phyloP scores from a whole-genome alignment of 2,113 vertebrate genomes.

The Protomyctophum bolini region DNA sequence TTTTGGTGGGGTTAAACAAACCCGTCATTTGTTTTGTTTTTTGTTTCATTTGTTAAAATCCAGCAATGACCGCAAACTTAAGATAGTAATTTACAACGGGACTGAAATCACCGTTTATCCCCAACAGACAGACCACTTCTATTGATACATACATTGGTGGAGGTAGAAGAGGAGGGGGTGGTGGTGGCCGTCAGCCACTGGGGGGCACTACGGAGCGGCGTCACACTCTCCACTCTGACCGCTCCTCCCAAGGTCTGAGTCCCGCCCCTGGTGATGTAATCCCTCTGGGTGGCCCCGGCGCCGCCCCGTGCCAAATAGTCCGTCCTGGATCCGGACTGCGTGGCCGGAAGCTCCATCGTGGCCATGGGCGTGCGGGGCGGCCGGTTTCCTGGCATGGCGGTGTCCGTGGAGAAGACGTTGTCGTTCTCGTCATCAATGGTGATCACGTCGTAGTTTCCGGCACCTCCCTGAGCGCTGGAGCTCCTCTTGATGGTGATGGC shows the following conservation, averaged over 20 bases:
- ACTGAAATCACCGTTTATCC: background rate
- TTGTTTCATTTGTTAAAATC: too few species aligned
- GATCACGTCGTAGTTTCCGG: conserved; percentile 69
- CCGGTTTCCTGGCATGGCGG: conserved; percentile 47
- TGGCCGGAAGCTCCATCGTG: conserved; percentile 34
- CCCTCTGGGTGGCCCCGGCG: conserved; percentile 37
- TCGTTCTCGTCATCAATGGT: conserved; percentile 63
- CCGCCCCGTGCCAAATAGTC: conserved; percentile 85
- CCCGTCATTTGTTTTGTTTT: too few species aligned
- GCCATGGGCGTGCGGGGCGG: conserved; percentile 46
- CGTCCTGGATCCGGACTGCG: conserved; percentile 66
- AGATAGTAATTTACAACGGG: background rate
- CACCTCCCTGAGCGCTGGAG: conserved; percentile 68
- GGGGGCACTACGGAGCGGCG: conserved; percentile 74
- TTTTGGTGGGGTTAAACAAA: too few species aligned
- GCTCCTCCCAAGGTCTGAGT: conserved; percentile 71
- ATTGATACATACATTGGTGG: conserved; percentile 59
- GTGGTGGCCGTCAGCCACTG: conserved; percentile 63
- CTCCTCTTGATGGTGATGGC: conserved; percentile 71
- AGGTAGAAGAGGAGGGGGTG: conserved; percentile 38
- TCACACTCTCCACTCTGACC: conserved; percentile 77
- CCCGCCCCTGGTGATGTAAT: conserved; percentile 84
- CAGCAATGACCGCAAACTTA: too few species aligned
- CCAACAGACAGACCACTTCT: background rate
- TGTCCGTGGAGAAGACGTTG: conserved; percentile 22